Evolutionary conservation across 2,797 vertebrate species (phyloP), one percentile per base, ranked within the genome.

Genomic region (Coregonus suidteri): DNA sequence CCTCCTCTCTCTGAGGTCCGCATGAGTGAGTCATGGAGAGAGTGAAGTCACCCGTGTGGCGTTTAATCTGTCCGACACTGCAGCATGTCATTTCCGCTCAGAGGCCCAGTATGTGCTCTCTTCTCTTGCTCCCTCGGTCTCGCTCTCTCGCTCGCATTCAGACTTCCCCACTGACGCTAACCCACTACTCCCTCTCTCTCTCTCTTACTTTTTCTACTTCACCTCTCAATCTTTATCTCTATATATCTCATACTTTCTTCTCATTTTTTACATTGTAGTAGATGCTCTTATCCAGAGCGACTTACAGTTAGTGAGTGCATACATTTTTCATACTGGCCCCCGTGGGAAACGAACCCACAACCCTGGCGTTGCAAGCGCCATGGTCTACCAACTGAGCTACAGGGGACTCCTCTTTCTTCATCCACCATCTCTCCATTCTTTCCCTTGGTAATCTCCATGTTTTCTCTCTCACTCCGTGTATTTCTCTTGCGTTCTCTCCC

Each of bases 21-120:
- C 41, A 77, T 81, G 82, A 88, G 82, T 81, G 87, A 90, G 92
- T 93, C 88, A 84, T 81, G 90, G 91, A 91, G 90, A 82, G 79
- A 82, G 82, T 89, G 91, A 93, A 88, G 87, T 92, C 75, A 84
- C 74, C 84, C 65, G 4, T 85, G 77, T n/a, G 79, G 79, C 54
- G 82, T 90, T 89, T 91, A 85, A 84, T 90, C 85, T 87, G 76
- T 77, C 67, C 69, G 59, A 88, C 53, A 81, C 83, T 51, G 72
- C 74, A 79, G 75, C 77, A 68, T 92, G 91, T 89, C 74, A 85
- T 91, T 92, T 91, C 90, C 78, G 6, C 76, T 67, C 59, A 76
- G 41, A 65, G 71, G 83, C 66, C 20, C 72, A 71, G 74, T 52
- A 78, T 81, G 78, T 85, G 78, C 85, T 91, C 75, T 13, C 73